Evolutionary conservation across 2,888 invertebrate genomes (phyloP), one percentile per base, ranked within the genome.

Genomic region (Athripsodes cinereus): DNA sequence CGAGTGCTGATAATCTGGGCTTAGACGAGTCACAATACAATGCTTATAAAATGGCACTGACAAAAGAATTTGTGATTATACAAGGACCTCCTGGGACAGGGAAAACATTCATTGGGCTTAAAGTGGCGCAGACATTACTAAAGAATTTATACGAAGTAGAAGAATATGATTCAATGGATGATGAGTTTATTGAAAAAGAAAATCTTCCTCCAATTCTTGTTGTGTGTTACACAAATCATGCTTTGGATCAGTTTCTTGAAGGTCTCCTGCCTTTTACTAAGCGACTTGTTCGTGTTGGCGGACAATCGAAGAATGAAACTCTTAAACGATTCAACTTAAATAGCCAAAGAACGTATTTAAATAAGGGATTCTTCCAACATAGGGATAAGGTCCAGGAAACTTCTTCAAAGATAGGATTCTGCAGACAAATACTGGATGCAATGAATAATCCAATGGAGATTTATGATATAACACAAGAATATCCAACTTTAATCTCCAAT

Each of bases 31-130:
- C 84, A 1, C 92, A 93, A 72, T 71, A 78, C 60, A 68, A 71
- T 35, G 92, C 92, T 0, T 84, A 83, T 66, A 76, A 80, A 64
- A 78, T 82, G 31, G 88, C 89, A 0, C 67, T 93, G 1, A 85
- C 82, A 0, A 77, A 81, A 66, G 86, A 91, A 71, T 84, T 92
- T 63, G 83, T 83, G 0, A 79, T 92, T 0, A 88, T 92, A 61
- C 92, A 92, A 76, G 93, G 93, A 0, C 92, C 92, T 0, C 92
- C 93, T 0, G 93, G 93, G 1, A 92, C 92, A 0, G 93, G 92
- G 0, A 93, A 92, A 77, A 92, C 92, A 0, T 88, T 81, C 69
- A 71, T 92, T 60, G 92, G 92, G 0, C 73, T 90, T 26, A 86
- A 88, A 78, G 82, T 94, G 19, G 84, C 87, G 1, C 75, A 84